Evolutionary conservation across 2,797 vertebrate genomes (phyloP).

Genomic region (Rousettus madagascariensis): DNA sequence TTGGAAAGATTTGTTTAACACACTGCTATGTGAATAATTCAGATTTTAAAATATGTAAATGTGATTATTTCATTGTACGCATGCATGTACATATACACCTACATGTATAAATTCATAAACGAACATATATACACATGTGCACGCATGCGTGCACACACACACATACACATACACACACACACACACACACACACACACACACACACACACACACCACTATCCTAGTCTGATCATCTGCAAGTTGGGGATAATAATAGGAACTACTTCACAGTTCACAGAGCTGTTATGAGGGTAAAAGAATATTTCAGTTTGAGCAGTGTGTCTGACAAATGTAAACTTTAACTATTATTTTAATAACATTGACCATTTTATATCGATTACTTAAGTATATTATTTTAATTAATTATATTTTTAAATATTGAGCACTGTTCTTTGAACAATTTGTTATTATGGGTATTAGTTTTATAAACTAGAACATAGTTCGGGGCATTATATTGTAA

Average conservation of each 20-base stretch:
- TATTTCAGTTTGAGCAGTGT: not conserved
- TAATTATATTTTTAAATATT: not conserved
- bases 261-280: not conserved
- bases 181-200: not conserved
- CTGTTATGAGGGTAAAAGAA: not conserved
- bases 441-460: not conserved
- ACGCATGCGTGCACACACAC: not conserved
- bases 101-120: not conserved
- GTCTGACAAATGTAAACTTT: not conserved
- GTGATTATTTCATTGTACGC: not conserved
- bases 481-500: not conserved
- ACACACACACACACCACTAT: not conserved
- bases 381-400: not conserved
- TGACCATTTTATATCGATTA: not conserved
- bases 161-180: not conserved
- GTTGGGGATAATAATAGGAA: not conserved
- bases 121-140: no score
- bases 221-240: not conserved
- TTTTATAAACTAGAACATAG: not conserved
- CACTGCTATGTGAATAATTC: not conserved
- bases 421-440: not conserved
- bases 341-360: not conserved
- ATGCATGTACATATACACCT: not conserved
- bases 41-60: constrained; percentile 4
- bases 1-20: not conserved